A percentile compares a stretch with the other conserved stretches of the same genome.
phyloP scores from a whole-genome alignment of 2,797 vertebrate genomes.

The Helostoma temminkii region DNA sequence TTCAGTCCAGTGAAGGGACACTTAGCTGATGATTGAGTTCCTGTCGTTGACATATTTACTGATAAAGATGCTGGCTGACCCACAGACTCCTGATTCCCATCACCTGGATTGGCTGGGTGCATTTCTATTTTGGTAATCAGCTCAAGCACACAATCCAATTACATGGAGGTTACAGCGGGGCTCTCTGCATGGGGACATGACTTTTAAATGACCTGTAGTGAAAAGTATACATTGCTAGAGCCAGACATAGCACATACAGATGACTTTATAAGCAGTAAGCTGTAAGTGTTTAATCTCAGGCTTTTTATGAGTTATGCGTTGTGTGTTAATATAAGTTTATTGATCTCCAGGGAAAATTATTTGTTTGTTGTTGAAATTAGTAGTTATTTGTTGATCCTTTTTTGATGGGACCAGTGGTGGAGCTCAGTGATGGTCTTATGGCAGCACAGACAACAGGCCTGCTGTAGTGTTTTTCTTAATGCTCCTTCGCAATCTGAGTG shows the following conservation, averaged over 20 bases:
- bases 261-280: not conserved
- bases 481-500: not conserved
- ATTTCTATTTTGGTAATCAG: conserved; percentile 81
- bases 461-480: no score
- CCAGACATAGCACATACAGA: conserved; percentile 13
- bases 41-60: conserved; percentile 52
- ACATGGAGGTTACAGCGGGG: conserved; percentile 64
- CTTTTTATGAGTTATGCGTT: no score
- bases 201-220: conserved; percentile 57
- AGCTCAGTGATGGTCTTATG: no score
- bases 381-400: no score
- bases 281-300: not conserved
- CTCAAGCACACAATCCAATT: conserved; percentile 82
- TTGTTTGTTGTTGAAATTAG: no score
- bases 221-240: conserved; percentile 18
- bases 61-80: conserved; percentile 55
- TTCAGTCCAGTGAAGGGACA: not conserved
- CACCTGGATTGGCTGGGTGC: conserved; percentile 65
- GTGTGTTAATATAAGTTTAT: no score
- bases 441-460: no score
- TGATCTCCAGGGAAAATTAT: no score
- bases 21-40: not conserved
- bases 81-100: conserved; percentile 71
- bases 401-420: no score
- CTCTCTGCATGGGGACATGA: conserved; percentile 37